These are phyloP conservation scores for Artibeus lituratus DNA, from an alignment of 2,797 vertebrate species.

Conservation along the genomic window DNA sequence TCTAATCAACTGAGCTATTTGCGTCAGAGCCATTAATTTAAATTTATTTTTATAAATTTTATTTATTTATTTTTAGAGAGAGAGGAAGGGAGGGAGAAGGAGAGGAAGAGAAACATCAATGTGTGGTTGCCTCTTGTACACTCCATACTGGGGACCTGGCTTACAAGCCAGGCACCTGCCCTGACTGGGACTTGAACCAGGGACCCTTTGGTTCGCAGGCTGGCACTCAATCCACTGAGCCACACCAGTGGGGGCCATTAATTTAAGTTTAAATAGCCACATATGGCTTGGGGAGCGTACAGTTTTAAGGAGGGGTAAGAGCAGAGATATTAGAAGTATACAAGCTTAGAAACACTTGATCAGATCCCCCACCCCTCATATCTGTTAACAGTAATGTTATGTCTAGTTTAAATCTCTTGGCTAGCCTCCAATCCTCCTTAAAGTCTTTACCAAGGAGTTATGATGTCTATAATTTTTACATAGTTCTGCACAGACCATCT, in stretches of 20 bases:
- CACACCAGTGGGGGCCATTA: not conserved
- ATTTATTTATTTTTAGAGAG: too few relatives aligned
- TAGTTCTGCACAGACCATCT: not conserved
- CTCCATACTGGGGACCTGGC: too few relatives aligned
- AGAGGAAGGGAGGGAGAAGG: too few relatives aligned
- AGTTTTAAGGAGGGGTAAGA: not conserved
- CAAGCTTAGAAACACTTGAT: not conserved
- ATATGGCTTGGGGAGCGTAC: not conserved
- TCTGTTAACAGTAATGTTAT: not conserved
- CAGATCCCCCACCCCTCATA: not conserved
- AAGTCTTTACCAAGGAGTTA: not conserved
- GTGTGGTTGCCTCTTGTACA: too few relatives aligned
- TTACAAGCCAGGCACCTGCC: too few relatives aligned
- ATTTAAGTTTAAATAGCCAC: conserved; percentile 2
- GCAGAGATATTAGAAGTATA: not conserved
- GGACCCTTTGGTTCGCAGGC: too few relatives aligned
- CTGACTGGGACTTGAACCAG: too few relatives aligned
- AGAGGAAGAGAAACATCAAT: too few relatives aligned
- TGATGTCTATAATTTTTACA: not conserved
- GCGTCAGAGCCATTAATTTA: not conserved
- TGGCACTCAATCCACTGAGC: too few relatives aligned
- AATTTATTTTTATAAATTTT: not conserved
- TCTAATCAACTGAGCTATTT: too few relatives aligned
- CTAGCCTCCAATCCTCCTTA: not conserved
- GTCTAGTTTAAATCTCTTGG: not conserved